Percentiles rank a stretch among this genome's conserved stretches.
Conservation (phyloP, 2,113 vertebrate genomes). For the Macrotis lagotis region DNA sequence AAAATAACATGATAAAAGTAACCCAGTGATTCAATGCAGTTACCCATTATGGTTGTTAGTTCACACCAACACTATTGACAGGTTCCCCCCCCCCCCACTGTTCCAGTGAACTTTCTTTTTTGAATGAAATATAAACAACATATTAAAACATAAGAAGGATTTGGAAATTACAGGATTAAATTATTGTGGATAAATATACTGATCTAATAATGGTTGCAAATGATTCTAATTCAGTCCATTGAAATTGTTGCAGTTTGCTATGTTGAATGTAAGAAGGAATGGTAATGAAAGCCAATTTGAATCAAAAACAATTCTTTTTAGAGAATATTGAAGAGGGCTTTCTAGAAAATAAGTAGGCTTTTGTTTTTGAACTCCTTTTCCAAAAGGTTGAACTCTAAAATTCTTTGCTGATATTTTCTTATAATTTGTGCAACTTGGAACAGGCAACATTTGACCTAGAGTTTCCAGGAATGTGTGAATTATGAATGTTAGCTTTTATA, state of each 20-base stretch:
- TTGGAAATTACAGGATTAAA: constrained; percentile 63
- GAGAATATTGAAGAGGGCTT: constrained; percentile 68
- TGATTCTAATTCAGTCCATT: constrained; percentile 26
- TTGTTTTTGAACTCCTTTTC: constrained; percentile 58
- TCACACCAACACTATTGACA: not conserved
- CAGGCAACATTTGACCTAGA: constrained; percentile 71
- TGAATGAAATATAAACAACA: not conserved
- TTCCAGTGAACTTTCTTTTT: not conserved
- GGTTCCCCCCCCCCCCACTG: not conserved
- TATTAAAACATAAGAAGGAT: constrained; percentile 39
- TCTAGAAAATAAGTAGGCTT: constrained; percentile 44
- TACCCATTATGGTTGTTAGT: constrained; percentile 53
- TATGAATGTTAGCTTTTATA: constrained; percentile 72
- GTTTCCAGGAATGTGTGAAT: constrained; percentile 70
- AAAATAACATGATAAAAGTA: constrained; percentile 17
- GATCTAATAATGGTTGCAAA: not conserved
- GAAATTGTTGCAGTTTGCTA: constrained; percentile 30
- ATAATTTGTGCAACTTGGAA: constrained; percentile 38
- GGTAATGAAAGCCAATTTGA: not conserved
- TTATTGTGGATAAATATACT: constrained; percentile 51
- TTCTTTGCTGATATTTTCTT: constrained; percentile 58
- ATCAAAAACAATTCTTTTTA: constrained; percentile 50
- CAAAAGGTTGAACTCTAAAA: constrained; percentile 48
- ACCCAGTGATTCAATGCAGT: constrained; percentile 49
- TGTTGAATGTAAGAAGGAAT: constrained; percentile 36